phyloP scores from a whole-genome alignment of 2,888 invertebrate genomes.

The Hirtodrosophila confusa region DNA sequence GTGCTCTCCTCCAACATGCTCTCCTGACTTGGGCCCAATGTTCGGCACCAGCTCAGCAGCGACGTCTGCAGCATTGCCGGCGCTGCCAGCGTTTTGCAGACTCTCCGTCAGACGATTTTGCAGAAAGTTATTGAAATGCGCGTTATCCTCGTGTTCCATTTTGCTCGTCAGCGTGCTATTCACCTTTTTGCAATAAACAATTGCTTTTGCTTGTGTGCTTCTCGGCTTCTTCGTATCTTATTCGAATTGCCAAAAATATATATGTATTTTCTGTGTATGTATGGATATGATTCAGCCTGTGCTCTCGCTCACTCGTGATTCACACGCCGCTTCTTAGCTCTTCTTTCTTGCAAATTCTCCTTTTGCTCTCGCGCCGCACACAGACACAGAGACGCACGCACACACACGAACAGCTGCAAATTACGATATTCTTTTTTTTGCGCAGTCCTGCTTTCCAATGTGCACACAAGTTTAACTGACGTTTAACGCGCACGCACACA shows the following conservation, averaged over 20 bases:
- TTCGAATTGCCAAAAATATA: conserved; percentile 44
- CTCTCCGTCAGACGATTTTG: conserved; percentile 78
- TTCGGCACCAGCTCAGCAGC: conserved; percentile 65
- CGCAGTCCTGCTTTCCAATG: conserved; percentile 55
- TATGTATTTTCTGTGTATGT: not conserved
- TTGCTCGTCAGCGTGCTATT: conserved; percentile 26
- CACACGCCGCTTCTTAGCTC: conserved; percentile 64
- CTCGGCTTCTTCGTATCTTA: conserved; percentile 30
- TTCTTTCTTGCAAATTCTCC: conserved; percentile 65
- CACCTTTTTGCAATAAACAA: conserved; percentile 48
- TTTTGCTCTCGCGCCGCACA: conserved; percentile 63
- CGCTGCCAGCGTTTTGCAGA: conserved; percentile 73
- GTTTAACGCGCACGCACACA: conserved; percentile 44
- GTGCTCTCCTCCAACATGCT: conserved; percentile 62
- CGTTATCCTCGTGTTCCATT: conserved; percentile 82
- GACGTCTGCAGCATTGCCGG: conserved; percentile 52
- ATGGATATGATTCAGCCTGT: conserved; percentile 52
- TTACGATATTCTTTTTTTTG: conserved; percentile 57
- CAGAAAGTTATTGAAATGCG: conserved; percentile 75
- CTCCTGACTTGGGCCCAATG: conserved; percentile 74
- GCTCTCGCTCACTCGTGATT: conserved; percentile 56
- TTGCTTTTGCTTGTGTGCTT: conserved; percentile 16
- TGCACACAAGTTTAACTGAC: conserved; percentile 36
- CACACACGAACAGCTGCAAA: conserved; percentile 60
- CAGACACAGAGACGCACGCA: conserved; percentile 57